Evolutionary conservation across 2,113 vertebrate genomes (phyloP).

Genomic region (Brachypteracias leptosomus): DNA sequence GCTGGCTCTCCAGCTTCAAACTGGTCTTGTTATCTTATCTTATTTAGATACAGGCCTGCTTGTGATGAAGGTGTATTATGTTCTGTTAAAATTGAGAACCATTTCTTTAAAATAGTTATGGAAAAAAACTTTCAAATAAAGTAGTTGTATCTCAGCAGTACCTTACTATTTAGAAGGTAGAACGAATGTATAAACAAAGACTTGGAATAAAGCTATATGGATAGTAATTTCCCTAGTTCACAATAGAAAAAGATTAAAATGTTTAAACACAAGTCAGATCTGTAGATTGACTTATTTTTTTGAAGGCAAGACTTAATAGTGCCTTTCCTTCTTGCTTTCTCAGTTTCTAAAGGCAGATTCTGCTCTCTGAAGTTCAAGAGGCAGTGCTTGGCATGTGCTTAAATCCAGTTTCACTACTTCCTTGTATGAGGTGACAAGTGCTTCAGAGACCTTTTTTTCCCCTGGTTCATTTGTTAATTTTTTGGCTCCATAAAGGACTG

Average conservation of each 20-base stretch:
- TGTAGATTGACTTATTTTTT: not conserved
- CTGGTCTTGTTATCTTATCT: fast-evolving
- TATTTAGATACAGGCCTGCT: not conserved
- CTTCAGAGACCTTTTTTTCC: not conserved
- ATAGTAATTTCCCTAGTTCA: not conserved
- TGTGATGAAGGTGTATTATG: fast-evolving
- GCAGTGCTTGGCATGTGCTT: not conserved
- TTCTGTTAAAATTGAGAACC: not conserved
- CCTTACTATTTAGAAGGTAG: not conserved
- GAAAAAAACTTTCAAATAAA: not conserved
- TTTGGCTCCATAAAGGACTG: not conserved
- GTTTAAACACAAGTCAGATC: not conserved
- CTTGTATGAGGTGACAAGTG: not conserved
- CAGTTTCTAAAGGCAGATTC: not conserved
- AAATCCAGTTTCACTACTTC: not conserved
- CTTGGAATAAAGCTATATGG: not conserved
- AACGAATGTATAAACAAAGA: not conserved
- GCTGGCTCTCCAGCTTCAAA: not conserved
- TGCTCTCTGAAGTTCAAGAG: not conserved
- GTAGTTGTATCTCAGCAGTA: not conserved
- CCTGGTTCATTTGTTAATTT: not conserved
- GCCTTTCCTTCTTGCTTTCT: not conserved
- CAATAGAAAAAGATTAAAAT: not conserved
- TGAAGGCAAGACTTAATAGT: not conserved
- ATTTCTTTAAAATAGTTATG: not conserved